Conservation (phyloP, 2,113 vertebrate genomes). For the Pimephales promelas region DNA sequence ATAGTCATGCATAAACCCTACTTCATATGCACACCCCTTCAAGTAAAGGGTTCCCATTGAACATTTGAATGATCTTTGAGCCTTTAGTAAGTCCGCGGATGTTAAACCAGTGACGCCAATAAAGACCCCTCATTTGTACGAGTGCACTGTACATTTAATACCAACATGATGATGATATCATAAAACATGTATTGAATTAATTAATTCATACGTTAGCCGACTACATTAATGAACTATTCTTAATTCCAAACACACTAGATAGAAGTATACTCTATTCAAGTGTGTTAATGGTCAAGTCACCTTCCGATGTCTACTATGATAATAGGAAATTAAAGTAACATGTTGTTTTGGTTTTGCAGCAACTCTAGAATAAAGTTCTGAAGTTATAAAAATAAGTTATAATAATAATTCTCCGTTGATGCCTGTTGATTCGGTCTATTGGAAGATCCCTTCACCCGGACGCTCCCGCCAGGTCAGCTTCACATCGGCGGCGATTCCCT, state of each 20-base stretch:
- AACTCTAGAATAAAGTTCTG: too few relatives aligned
- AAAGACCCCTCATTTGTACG: background rate
- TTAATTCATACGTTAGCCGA: background rate
- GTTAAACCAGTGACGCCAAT: background rate
- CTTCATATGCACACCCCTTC: too few relatives aligned
- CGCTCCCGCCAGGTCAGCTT: background rate
- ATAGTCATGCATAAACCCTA: too few relatives aligned
- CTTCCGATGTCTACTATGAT: too few relatives aligned
- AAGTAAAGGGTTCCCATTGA: too few relatives aligned
- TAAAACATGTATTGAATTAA: background rate
- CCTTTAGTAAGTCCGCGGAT: too few relatives aligned
- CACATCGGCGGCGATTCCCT: background rate
- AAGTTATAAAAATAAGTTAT: too few relatives aligned
- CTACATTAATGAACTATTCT: background rate
- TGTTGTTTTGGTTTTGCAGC: too few relatives aligned
- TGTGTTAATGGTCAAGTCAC: background rate
- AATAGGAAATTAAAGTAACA: too few relatives aligned
- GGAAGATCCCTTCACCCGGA: background rate
- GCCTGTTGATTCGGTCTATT: background rate
- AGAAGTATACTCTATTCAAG: background rate
- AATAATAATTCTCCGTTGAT: background rate
- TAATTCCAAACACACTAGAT: background rate
- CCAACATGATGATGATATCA: background rate
- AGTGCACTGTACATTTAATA: background rate
- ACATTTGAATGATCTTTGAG: too few relatives aligned